Evolutionary conservation across 2,888 invertebrate genomes (phyloP).

Genomic region (Rhingia rostrata): DNA sequence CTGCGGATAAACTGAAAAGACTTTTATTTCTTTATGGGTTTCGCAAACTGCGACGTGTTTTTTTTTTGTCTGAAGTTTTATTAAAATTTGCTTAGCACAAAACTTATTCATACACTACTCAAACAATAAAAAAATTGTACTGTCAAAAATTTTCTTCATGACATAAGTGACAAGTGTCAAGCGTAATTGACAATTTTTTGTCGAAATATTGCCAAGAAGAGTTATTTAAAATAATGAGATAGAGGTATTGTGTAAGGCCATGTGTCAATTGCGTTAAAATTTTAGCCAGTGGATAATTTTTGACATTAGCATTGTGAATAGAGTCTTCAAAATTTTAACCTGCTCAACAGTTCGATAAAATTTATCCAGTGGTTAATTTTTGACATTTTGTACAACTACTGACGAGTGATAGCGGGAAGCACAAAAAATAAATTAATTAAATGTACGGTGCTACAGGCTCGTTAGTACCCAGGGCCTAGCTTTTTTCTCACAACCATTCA

Average conservation of each 20-base stretch:
- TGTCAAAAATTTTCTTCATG: slow-evolving; percentile 29
- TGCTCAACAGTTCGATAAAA: too few relatives aligned
- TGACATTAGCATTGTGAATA: too few relatives aligned
- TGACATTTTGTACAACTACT: too few relatives aligned
- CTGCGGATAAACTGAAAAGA: slow-evolving; percentile 1
- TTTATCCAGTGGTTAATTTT: too few relatives aligned
- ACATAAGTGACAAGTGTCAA: slow-evolving; percentile 11
- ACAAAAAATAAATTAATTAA: too few relatives aligned
- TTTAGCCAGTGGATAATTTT: background rate
- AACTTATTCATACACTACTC: slow-evolving; percentile 10
- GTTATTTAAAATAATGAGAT: background rate
- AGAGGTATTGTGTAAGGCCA: background rate
- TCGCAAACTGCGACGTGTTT: slow-evolving; percentile 53
- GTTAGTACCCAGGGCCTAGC: too few relatives aligned
- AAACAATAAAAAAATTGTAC: slow-evolving; percentile 43
- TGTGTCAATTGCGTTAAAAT: too few relatives aligned
- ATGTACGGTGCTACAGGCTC: too few relatives aligned
- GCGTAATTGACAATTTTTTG: too few relatives aligned
- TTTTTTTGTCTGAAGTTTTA: slow-evolving; percentile 1
- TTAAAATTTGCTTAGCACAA: slow-evolving; percentile 16
- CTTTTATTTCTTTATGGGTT: slow-evolving; percentile 18
- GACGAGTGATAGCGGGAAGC: too few relatives aligned
- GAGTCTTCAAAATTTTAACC: too few relatives aligned
- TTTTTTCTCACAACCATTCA: too few relatives aligned
- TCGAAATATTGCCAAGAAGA: slow-evolving; percentile 3